Conservation (phyloP, 2,113 vertebrate genomes). For the Sitta europaea region DNA sequence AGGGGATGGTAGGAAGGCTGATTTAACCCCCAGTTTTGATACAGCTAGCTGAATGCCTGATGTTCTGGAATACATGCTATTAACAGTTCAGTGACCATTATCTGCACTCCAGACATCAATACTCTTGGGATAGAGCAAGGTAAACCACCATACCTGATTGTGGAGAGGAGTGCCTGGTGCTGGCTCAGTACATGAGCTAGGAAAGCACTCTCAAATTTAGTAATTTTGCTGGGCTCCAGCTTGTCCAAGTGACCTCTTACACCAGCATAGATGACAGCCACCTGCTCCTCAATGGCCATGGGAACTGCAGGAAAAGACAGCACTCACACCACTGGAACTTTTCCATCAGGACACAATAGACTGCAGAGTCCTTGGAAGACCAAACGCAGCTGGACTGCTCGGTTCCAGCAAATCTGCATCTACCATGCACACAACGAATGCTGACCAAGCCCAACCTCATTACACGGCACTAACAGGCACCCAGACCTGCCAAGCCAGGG, state of each 20-base stretch:
- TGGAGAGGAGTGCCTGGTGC: slow-evolving; percentile 85
- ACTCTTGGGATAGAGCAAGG: neutral
- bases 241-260: slow-evolving; percentile 96
- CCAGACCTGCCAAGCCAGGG: rapidly evolving
- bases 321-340: neutral
- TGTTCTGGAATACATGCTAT: neutral
- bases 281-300: slow-evolving; percentile 99
- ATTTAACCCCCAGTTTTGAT: neutral
- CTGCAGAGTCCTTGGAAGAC: neutral
- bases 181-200: slow-evolving; percentile 89
- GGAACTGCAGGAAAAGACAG: slow-evolving; percentile 73
- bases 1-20: rapidly evolving
- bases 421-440: rapidly evolving
- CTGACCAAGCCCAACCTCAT: rapidly evolving
- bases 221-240: slow-evolving; percentile 97
- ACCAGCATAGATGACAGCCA: slow-evolving; percentile 95
- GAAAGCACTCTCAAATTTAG: slow-evolving; percentile 93
- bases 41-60: neutral
- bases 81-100: neutral
- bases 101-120: neutral
- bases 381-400: rapidly evolving
- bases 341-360: neutral
- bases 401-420: neutral
- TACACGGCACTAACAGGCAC: rapidly evolving
- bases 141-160: slow-evolving; percentile 77